Evolutionary conservation across 2,113 vertebrate species (phyloP).

Genomic region (Hyaena hyaena): DNA sequence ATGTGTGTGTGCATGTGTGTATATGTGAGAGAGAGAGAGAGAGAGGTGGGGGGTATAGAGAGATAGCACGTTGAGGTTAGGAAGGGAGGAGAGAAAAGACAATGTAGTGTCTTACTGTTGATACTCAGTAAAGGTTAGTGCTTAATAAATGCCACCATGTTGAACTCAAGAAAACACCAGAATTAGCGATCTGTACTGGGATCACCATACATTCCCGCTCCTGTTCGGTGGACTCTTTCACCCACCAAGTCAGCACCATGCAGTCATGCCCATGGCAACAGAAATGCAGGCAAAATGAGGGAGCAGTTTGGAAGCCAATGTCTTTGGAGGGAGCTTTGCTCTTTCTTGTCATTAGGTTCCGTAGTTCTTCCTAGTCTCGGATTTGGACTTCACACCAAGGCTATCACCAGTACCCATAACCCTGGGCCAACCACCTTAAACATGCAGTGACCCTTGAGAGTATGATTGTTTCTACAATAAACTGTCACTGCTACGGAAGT

Average conservation of each 20-base stretch:
- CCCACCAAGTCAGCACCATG: background rate
- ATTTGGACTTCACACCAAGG: background rate
- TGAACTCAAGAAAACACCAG: background rate
- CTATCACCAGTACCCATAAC: background rate
- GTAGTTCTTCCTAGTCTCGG: background rate
- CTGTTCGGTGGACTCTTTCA: background rate
- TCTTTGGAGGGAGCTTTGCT: background rate
- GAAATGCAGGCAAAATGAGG: background rate
- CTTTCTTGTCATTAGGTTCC: background rate
- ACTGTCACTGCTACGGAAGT: background rate
- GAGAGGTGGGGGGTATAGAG: background rate
- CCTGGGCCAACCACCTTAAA: background rate
- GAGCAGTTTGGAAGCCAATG: background rate
- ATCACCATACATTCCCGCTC: background rate
- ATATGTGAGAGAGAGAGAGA: background rate
- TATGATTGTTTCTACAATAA: background rate
- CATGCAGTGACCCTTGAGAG: background rate
- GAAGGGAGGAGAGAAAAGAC: background rate
- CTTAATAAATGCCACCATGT: background rate
- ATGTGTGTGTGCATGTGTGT: background rate
- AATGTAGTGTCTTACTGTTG: background rate
- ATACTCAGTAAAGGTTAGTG: background rate
- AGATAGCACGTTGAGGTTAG: background rate
- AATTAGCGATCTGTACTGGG: background rate
- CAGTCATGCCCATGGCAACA: background rate